Conservation (phyloP, 1,140 invertebrate genomes). For the Lasioglossum baleicum region DNA sequence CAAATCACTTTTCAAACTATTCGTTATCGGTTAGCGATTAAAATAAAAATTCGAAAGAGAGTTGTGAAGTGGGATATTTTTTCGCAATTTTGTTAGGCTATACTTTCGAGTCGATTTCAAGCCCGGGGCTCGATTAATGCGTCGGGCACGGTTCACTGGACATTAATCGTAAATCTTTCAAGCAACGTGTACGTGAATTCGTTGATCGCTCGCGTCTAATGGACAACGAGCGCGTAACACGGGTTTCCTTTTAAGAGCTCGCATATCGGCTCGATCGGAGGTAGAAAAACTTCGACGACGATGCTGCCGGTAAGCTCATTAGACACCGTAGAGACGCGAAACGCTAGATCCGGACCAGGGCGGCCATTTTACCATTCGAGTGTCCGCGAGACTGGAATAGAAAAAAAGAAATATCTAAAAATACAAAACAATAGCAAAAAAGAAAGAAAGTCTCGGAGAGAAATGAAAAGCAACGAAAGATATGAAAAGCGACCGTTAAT, state of each 20-base stretch:
- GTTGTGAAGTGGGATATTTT: too few species aligned
- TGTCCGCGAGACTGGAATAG: background rate
- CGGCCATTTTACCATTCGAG: background rate
- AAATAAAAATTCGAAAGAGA: too few species aligned
- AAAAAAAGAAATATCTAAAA: background rate
- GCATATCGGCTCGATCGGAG: background rate
- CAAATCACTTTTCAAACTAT: too few species aligned
- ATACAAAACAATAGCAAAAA: too few species aligned
- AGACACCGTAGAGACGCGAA: conserved; percentile 20
- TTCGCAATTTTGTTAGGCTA: too few species aligned
- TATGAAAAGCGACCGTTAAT: conserved; percentile 9
- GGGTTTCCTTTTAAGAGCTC: conserved; percentile 23
- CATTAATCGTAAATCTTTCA: conserved; percentile 21
- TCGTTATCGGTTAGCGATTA: too few species aligned
- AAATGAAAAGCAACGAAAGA: background rate
- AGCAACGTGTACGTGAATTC: conserved; percentile 51
- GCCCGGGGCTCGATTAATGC: background rate
- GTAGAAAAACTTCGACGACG: background rate
- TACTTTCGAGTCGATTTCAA: background rate
- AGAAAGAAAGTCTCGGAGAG: too few species aligned
- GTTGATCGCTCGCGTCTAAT: background rate
- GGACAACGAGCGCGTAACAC: conserved; percentile 9
- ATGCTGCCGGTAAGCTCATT: conserved; percentile 26
- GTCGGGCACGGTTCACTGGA: background rate
- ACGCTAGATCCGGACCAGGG: conserved; percentile 27